Evolutionary conservation across 1,140 invertebrate species (phyloP), one percentile per base, ranked within the genome.

Genomic region (Kradibia gibbosae): DNA sequence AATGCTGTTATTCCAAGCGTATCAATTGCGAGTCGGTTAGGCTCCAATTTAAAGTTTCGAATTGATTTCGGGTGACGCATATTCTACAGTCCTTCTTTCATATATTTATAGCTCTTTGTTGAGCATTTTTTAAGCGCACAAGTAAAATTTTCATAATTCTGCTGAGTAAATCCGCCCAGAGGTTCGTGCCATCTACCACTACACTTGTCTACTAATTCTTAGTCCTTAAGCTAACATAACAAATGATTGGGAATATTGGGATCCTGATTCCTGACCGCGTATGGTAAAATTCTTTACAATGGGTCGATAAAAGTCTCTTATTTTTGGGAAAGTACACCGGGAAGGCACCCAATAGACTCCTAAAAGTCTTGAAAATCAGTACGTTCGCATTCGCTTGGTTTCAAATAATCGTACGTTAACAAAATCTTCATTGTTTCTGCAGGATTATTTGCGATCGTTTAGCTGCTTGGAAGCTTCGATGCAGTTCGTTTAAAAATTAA

Each of bases 61-160:
- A 39, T n/a, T 67, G 0, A 39, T 39, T 39, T 17, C 17, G 17
- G 34, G 10, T 67, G 34, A 67, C 62, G 34, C 17, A 36, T n/a
- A 39, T 67, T 10, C 17, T 17, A 28, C 55, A 20, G 3, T 36
- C 20, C 28, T 34, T 65, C 28, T 15, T n/a, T 4, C 15, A n/a
- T 67, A 39, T 67, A 11, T 67, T n/a, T 67, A 39, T n/a, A n/a
- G 13, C 22, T 65, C 34, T 67, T 39, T 67, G 62, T 39, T 67
- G 36, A 39, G 17, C 39, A 39, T 67, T 67, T n/a, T 15, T 20
- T 36, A 65, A 20, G 20, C 15, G 13, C 1, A 4, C 31, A 65
- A 36, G 8, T 62, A 39, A 22, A 65, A 65, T 65, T 65, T 34
- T 65, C 34, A 34, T 5, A 60, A 60, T 3, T 60, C 28, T 11